Base-by-base conservation (phyloP, 2,797 vertebrate species). In the Siniperca obscura region DNA sequence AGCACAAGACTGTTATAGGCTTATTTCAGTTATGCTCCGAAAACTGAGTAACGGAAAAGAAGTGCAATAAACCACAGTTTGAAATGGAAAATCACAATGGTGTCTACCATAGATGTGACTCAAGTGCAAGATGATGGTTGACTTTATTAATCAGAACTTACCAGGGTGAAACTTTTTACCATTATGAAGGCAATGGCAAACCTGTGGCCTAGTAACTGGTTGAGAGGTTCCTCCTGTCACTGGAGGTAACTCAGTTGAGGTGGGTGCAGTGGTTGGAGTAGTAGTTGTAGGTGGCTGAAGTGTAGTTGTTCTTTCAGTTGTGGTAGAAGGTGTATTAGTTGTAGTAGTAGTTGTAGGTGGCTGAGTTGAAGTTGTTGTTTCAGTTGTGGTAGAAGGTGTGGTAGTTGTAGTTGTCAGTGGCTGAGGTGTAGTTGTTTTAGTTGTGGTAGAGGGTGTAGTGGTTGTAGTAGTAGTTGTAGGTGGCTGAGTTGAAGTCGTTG, bases 131-230 rank as follows among this genome's bases (percentile, higher is more conserved):
- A 6, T 19, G 3, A 57, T 52, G 1, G 0, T 3, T 13, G 30
- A 34, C 0, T 5, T 67, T 7, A 13, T 67, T 2, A 8, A 48
- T 12, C 4, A 9, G 5, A 48, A 85, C 87, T 81, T 87, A 92
- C 91, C 83, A 25, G 48, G 17, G 2, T 0, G 2, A 38, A 76
- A 86, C 0, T 2, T 0, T 67, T 3, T 57, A 5, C 81, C 78
- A 67, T 92, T 80, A 25, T 77, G 46, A 55, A 0, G 0, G 27
- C 91, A 91, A 3, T 1, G 0, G 38, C 86, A 91, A 1, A 3
- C 6, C 0, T 3, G 14, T 0, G 0, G 1, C 0, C 0, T 0
- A 21, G 55, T 50, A 11, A 4, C 0, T 42, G 71, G 44, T 25
- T 5, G 1, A 40, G 48, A 3, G 1, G n/a, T 42, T 22, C 1